Percentiles rank a stretch among this genome's conserved stretches.
phyloP scores from a whole-genome alignment of 2,888 invertebrate species.

The Dorcus parallelipipedus region DNA sequence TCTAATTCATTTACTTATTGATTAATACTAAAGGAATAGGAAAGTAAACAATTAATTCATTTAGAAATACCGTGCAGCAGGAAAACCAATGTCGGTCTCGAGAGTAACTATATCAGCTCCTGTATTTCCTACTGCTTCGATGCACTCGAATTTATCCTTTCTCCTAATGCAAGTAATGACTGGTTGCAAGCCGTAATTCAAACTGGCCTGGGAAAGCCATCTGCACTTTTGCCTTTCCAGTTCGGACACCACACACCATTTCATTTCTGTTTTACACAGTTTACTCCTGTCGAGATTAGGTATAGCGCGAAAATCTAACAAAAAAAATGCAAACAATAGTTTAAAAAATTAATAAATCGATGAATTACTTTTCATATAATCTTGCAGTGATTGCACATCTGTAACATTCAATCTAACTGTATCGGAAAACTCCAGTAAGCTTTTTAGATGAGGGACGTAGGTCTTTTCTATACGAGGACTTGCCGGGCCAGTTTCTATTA shows the following conservation, averaged over 20 bases:
- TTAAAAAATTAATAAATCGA: too few species aligned
- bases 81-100: conserved; percentile 51
- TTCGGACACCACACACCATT: conserved; percentile 60
- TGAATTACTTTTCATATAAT: too few species aligned
- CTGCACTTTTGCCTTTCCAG: conserved; percentile 59
- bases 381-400: too few species aligned
- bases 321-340: background rate
- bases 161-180: conserved; percentile 54
- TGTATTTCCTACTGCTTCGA: conserved; percentile 52
- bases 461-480: too few species aligned
- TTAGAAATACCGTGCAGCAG: background rate
- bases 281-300: conserved; percentile 22
- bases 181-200: conserved; percentile 59
- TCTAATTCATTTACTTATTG: too few species aligned
- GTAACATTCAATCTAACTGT: too few species aligned
- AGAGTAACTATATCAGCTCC: conserved; percentile 59
- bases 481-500: too few species aligned
- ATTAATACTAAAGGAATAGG: too few species aligned
- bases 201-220: conserved; percentile 57
- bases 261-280: conserved; percentile 40
- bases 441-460: too few species aligned
- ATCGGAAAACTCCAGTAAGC: too few species aligned
- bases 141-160: conserved; percentile 52
- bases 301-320: background rate
- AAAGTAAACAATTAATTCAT: too few species aligned